Base-by-base conservation (phyloP, 2,888 invertebrate species). In the Heliconius sara region DNA sequence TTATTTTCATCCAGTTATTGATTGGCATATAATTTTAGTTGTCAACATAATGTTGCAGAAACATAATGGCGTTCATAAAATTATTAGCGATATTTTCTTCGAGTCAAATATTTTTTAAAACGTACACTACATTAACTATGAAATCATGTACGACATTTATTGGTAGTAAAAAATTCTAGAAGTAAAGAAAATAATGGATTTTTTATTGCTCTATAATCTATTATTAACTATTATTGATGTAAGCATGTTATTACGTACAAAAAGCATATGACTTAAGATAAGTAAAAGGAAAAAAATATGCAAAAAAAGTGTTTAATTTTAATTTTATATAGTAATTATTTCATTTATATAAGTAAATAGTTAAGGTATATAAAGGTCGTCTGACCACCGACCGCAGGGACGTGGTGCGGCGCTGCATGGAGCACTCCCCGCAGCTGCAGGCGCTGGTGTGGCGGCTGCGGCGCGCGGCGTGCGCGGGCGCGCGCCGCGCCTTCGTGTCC, bases 361-460 rank as follows among this genome's bases (percentile, higher is more conserved):
- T 0, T 10, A 60, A 60, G 3, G n/a, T 60, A 12, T 10, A 30
- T 30, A 30, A 30, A n/a, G 27, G 30, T 30, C 30, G 30, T 30
- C 3, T 30, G 30, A 3, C 0, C 39, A 10, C 3, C 3, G 30
- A 3, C 0, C 39, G 39, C 39, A 96, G 97, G 88, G 96, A 96
- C 86, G 96, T 97, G 93, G 96, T 97, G 84, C 95, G 96, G 71
- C 97, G 97, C 83, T 96, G 98, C 85, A 96, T 98, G 91, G 98
- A 98, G 84, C 98, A 98, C 87, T 97, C 97, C 75, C 96, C 97
- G 0, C 94, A 97, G 79, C 87, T 98, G 22, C 97, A 98, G 87
- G 96, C 97, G 19, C 95, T 97, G 90, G 91, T 98, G 71, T 97
- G 97, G 88, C 96, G 97, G 39, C 89, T 98, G 77, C 96, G 97